phyloP scores from a whole-genome alignment of 92 coral and sea anemone species.

The Muricea muricata region DNA sequence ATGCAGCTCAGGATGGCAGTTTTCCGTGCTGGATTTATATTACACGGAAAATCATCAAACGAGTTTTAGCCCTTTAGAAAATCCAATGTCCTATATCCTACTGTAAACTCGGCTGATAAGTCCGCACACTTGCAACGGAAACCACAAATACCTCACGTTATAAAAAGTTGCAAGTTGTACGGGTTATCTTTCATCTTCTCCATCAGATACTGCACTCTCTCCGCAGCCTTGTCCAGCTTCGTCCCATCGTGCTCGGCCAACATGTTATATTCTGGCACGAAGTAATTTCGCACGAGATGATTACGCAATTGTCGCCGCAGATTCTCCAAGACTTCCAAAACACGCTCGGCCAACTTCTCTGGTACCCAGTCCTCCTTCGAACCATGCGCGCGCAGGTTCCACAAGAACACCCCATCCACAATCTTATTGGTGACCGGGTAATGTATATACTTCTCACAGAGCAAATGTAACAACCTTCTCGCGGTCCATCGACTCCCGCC shows the following conservation, averaged over 20 bases:
- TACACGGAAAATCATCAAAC: too few species aligned
- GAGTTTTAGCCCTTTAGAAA: too few species aligned
- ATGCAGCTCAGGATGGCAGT: too few species aligned
- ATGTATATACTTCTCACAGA: conserved; percentile 33
- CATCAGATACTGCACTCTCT: conserved; percentile 17
- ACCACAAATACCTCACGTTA: not conserved
- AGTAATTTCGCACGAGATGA: conserved; percentile 23
- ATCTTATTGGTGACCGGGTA: conserved; percentile 28
- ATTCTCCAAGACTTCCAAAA: conserved; percentile 29
- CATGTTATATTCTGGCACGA: conserved; percentile 10
- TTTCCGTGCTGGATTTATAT: too few species aligned
- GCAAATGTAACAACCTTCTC: not conserved
- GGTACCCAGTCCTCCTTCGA: not conserved
- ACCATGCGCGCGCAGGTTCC: conserved; percentile 19
- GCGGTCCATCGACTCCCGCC: conserved; percentile 13
- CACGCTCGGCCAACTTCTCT: conserved; percentile 28
- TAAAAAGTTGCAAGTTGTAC: conserved; percentile 17
- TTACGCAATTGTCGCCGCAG: conserved; percentile 28
- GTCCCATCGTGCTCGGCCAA: not conserved
- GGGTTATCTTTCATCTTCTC: conserved; percentile 15
- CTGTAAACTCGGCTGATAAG: too few species aligned
- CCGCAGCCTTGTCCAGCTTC: conserved; percentile 24
- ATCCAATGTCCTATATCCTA: too few species aligned
- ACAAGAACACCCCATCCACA: not conserved
- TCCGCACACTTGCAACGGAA: too few species aligned